phyloP scores from a whole-genome alignment of 2,113 vertebrate species.

The rabbit (Oryctolagus cuniculus) region mOryCun1.1 NC_091432.1:190871001-190871500 shows the following conservation, averaged over 20 bases:
- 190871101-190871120: not conserved
- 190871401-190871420: constrained; percentile 35
- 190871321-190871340: not conserved
- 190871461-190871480: no score
- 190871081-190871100: no score
- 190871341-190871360: not conserved
- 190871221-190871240: constrained; percentile 13
- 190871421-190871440: no score
- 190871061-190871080: no score
- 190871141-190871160: constrained; percentile 23
- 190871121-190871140: constrained; percentile 9
- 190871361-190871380: constrained; percentile 5
- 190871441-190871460: no score
- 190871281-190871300: no score
- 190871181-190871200: not conserved
- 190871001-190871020: no score
- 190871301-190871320: not conserved
- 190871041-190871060: no score
- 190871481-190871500: no score
- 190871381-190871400: constrained; percentile 46
- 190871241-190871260: not conserved
- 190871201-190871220: not conserved
- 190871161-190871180: constrained; percentile 40
- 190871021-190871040: no score
- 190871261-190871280: constrained; percentile 34